These are phyloP conservation scores for Picus viridis DNA, from an alignment of 2,797 vertebrate genomes.

Conservation along the genomic window DNA sequence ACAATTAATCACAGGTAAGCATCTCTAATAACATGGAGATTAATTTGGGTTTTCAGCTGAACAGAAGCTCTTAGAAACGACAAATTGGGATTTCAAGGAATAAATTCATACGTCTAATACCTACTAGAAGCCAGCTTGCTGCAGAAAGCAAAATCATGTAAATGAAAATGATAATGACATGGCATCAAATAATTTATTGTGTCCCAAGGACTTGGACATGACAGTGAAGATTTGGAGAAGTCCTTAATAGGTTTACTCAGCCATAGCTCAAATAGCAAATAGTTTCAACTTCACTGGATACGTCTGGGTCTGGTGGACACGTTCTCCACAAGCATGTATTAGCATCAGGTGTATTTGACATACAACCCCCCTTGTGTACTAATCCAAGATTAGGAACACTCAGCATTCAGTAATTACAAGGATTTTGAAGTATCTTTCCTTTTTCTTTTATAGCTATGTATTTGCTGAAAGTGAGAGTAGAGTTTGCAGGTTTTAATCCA, in stretches of 20 bases:
- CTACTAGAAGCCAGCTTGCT: not conserved
- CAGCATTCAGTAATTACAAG: not conserved
- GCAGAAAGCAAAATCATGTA: not conserved
- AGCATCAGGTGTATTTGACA: not conserved
- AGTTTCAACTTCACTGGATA: not conserved
- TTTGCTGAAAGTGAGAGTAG: not conserved
- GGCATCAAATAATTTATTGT: not conserved
- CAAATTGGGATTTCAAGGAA: not conserved
- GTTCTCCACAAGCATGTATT: not conserved
- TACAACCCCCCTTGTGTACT: not conserved
- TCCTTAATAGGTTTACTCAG: constrained; percentile 19
- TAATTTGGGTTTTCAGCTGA: not conserved
- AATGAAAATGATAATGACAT: not conserved
- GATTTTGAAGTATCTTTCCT: not conserved
- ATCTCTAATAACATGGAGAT: not conserved
- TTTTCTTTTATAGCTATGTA: not conserved
- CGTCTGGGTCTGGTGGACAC: not conserved
- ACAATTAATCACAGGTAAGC: constrained; percentile 17
- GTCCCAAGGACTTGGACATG: not conserved
- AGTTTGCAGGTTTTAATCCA: not conserved
- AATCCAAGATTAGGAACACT: not conserved
- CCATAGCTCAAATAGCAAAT: not conserved
- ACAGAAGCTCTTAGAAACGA: not conserved
- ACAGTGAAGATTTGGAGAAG: not conserved
- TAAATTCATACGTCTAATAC: not conserved